These are phyloP conservation scores for Luscinia megarhynchos DNA, from an alignment of 2,797 vertebrate species.

Conservation along the genomic window DNA sequence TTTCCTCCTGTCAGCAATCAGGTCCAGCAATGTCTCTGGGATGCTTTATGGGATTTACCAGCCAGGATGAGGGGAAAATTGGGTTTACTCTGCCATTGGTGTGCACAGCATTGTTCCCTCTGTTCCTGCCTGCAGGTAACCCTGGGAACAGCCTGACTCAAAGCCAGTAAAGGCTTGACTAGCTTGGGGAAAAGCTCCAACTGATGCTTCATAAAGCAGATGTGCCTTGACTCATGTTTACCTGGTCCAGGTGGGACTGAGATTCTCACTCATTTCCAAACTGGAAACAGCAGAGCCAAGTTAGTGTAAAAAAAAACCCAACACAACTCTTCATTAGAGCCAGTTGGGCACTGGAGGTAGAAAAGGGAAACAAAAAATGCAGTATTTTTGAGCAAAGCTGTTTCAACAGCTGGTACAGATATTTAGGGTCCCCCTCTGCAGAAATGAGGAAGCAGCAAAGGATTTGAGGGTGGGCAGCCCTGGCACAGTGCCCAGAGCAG, in stretches of 20 bases:
- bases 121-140: not conserved
- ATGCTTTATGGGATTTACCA: not conserved
- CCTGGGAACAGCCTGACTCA: not conserved
- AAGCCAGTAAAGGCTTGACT: not conserved
- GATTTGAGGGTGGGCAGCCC: accelerated
- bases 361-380: not conserved
- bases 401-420: accelerated
- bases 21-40: not conserved
- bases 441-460: not conserved
- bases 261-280: not conserved
- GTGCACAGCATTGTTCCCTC: not conserved
- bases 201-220: not conserved
- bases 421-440: accelerated
- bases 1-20: not conserved
- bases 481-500: not conserved
- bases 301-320: not conserved
- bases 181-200: not conserved
- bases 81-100: not conserved
- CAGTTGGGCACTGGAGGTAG: not conserved
- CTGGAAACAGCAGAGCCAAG: not conserved
- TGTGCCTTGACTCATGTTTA: not conserved
- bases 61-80: not conserved
- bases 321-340: not conserved
- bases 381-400: not conserved
- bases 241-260: not conserved